Evolutionary conservation across 2,797 vertebrate species (phyloP), one percentile per base, ranked within the genome.

Genomic region (Sebastolobus alascanus): DNA sequence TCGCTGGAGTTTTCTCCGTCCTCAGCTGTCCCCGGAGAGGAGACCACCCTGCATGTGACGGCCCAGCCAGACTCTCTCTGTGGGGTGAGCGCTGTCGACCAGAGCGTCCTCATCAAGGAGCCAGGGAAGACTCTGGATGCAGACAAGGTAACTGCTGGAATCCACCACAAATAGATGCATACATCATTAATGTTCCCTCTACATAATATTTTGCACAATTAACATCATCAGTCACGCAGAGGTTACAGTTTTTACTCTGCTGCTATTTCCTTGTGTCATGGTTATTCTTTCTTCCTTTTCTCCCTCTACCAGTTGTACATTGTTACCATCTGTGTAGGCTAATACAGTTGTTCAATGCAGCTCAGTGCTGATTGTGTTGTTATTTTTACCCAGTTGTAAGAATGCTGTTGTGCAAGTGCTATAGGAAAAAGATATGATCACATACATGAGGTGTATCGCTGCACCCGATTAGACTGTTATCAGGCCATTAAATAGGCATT

Each of bases 81-180:
- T 55, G 97, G 95, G 0, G 73, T 98, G 29, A 95, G 94, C 1
- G 95, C 93, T 0, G 92, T 98, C 12, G 97, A 99, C 87, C 90
- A 97, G 80, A 98, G 97, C 0, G 90, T 99, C 71, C 92, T 96
- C 56, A 92, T 97, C 43, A 70, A 95, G 90, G 96, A 93, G 4
- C 90, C 96, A 0, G 95, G 95, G 60, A 80, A 93, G 0, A 93
- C 92, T 50, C 94, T 98, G 68, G 83, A 94, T 0, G n/a, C 80
- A 0, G 80, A 90, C 1, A 92, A 85, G 77, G 97, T 98, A 84
- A 79, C 16, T n/a, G 7, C 35, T 68, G 5, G 1, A 50, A 18
- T 10, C 6, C 73, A 2, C 2, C 2, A 33, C 2, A 16, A n/a
- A 37, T 22, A 46, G 13, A 18, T 46, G 5, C 46, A 50, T 8